Evolutionary conservation across 2,113 vertebrate species (phyloP).

Genomic region (Rhombomys opimus): DNA sequence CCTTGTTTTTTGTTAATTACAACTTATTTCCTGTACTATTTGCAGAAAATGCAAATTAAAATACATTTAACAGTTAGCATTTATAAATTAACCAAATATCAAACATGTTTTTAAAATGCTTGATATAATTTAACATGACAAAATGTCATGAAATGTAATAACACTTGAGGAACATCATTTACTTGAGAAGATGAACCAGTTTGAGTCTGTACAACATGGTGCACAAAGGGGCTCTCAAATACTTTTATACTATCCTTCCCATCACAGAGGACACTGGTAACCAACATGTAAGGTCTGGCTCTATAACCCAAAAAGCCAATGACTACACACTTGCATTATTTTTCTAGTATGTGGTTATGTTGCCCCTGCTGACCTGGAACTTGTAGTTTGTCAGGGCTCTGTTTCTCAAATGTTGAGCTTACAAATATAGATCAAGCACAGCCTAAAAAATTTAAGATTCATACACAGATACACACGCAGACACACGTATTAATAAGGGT

Average conservation of each 20-base stretch:
- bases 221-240: not conserved
- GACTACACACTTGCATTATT: not conserved
- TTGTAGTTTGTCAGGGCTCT: not conserved
- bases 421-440: not conserved
- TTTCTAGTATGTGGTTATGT: not conserved
- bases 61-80: not conserved
- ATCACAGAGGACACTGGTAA: not conserved
- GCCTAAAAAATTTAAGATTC: not conserved
- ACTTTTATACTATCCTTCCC: not conserved
- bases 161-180: not conserved
- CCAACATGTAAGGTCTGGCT: not conserved
- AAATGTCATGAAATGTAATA: not conserved
- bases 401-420: not conserved
- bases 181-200: not conserved
- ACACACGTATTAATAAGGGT: not conserved
- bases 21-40: not conserved
- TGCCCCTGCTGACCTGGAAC: not conserved
- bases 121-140: constrained; percentile 29
- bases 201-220: not conserved
- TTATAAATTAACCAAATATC: not conserved
- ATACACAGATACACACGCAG: not conserved
- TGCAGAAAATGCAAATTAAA: not conserved
- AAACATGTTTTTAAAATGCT: not conserved
- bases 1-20: constrained; percentile 4
- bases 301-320: not conserved